Base-by-base conservation (phyloP, 2,113 vertebrate species). In the Forbesichthys papilliferus region DNA sequence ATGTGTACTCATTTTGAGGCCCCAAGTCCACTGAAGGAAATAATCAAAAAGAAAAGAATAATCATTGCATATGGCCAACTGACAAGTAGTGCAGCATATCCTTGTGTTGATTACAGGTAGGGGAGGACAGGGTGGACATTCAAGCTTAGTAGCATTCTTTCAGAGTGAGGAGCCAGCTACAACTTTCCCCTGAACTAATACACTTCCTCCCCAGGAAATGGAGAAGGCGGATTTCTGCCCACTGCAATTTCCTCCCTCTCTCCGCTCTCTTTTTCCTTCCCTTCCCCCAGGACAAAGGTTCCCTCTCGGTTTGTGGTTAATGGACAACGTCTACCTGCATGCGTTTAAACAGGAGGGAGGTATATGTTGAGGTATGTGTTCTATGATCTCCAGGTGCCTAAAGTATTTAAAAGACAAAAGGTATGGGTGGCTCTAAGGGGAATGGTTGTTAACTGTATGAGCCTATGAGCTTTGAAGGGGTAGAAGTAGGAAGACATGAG, bases 181-280 rank as follows among this genome's bases (percentile, higher is more conserved):
- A 69, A 71, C 85, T 67, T 86, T 84, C 88, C 51, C 61, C 78
- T 80, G 73, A 88, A 90, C 88, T 89, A 90, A 91, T 91, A 88
- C 87, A 90, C 91, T 92, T 93, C 89, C 91, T 90, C 87, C 78
- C 65, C 91, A 91, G 90, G 92, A 93, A 92, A 92, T 88, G 85
- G 88, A 93, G 90, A 85, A 91, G 89, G 84, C 82, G 79, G 83
- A 88, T 90, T 93, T 92, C 88, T 92, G 90, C 90, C 90, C 89
- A 90, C 87, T 86, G 88, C 91, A 92, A 91, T 92, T 92, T 92
- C 92, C 91, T 91, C 85, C 87, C 88, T 89, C 85, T 79, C 90
- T 89, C 78, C 89, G 80, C 87, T 82, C 80, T 73, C 73, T 80
- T 85, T 73, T 84, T 59, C 74, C 71, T 49, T 53, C 33, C 53